Percentiles rank a stretch among this genome's conserved stretches.
Evolutionary conservation across 2,888 invertebrate species (phyloP).

Genomic region (Nomada fucata): DNA sequence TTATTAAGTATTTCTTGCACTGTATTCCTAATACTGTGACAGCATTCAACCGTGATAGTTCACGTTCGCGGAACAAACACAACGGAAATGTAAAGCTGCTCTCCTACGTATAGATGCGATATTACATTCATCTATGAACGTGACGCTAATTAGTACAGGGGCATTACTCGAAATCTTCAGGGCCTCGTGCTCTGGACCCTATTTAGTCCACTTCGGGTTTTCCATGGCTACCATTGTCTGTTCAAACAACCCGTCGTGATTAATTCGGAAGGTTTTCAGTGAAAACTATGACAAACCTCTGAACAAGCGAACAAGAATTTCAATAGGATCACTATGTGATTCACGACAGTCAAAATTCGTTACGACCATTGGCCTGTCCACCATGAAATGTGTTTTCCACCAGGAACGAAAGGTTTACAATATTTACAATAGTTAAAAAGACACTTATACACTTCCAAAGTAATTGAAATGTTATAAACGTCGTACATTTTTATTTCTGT

Average conservation of each 20-base stretch:
- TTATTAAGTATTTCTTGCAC: too few species aligned
- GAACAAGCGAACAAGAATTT: slow-evolving; percentile 46
- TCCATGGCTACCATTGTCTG: slow-evolving; percentile 72
- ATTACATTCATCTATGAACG: slow-evolving; percentile 55
- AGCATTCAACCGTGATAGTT: background rate
- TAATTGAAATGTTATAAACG: too few species aligned
- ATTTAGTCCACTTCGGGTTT: slow-evolving; percentile 66
- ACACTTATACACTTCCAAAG: background rate
- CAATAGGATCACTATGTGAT: slow-evolving; percentile 13
- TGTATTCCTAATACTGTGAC: background rate
- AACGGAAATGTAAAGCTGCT: slow-evolving; percentile 30
- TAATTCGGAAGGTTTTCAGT: slow-evolving; percentile 72
- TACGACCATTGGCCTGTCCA: background rate
- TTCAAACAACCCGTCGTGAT: slow-evolving; percentile 73
- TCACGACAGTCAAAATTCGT: slow-evolving; percentile 30
- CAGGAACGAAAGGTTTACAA: background rate
- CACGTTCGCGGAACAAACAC: background rate
- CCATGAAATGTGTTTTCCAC: background rate
- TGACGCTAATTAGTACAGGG: slow-evolving; percentile 66
- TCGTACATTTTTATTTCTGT: too few species aligned
- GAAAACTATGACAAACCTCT: slow-evolving; percentile 65
- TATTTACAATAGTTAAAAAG: slow-evolving; percentile 9
- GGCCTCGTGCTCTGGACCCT: slow-evolving; percentile 45
- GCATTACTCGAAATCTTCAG: slow-evolving; percentile 51
- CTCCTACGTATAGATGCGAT: slow-evolving; percentile 49